Conservation (phyloP, 2,113 vertebrate genomes). For the Phylloscopus whistleri region DNA sequence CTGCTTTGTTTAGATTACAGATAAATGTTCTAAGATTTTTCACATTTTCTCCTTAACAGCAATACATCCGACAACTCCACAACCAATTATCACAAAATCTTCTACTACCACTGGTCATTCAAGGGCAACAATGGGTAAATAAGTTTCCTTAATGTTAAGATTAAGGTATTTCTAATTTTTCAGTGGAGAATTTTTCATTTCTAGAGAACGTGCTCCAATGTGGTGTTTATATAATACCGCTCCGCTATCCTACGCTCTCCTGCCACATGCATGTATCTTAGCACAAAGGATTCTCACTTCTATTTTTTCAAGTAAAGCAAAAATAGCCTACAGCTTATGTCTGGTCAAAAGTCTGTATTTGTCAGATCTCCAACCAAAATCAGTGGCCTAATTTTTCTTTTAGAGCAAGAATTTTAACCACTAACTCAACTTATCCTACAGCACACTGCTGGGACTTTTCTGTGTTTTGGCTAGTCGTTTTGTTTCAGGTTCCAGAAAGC, state of each 20-base stretch:
- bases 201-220: not conserved
- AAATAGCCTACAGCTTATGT: not conserved
- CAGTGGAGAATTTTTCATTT: not conserved
- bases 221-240: not conserved
- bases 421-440: not conserved
- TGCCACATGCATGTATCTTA: not conserved
- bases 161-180: not conserved
- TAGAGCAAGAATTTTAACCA: not conserved
- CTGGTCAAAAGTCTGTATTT: not conserved
- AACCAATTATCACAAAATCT: slow-evolving; percentile 48
- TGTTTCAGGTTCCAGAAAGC: slow-evolving; percentile 50
- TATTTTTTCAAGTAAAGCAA: not conserved
- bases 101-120: slow-evolving; percentile 28
- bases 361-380: not conserved
- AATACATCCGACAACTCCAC: slow-evolving; percentile 42
- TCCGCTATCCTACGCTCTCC: not conserved
- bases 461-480: slow-evolving; percentile 11
- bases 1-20: not conserved
- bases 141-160: slow-evolving; percentile 5
- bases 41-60: slow-evolving; percentile 57
- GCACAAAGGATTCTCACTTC: not conserved
- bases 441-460: not conserved
- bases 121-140: slow-evolving; percentile 75
- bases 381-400: not conserved
- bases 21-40: slow-evolving; percentile 43